Conservation (phyloP, 2,113 vertebrate species). For the Pterophyllum scalare region DNA sequence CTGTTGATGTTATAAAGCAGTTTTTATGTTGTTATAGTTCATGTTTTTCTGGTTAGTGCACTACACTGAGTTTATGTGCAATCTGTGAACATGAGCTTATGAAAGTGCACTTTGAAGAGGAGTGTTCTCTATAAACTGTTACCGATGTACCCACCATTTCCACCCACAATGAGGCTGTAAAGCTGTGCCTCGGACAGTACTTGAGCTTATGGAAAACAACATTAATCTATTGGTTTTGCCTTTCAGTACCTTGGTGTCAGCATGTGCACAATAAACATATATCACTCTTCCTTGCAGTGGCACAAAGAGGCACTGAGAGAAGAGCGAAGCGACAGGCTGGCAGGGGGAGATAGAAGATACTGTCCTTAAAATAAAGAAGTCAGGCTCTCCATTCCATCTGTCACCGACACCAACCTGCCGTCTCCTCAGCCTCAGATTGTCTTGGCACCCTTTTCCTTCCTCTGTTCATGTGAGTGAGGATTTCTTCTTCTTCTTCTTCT, state of each 20-base stretch:
- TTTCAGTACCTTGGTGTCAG: neutral
- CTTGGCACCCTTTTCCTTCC: constrained; percentile 64
- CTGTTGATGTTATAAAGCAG: neutral
- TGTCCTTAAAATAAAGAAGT: constrained; percentile 72
- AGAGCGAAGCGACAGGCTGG: constrained; percentile 54
- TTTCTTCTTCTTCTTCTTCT: constrained; percentile 5
- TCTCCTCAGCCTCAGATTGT: constrained; percentile 53
- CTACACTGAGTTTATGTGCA: neutral
- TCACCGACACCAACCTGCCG: constrained; percentile 62
- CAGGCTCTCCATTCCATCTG: constrained; percentile 71
- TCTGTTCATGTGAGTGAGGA: constrained; percentile 56
- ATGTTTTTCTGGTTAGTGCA: neutral
- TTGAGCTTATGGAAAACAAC: constrained; percentile 4
- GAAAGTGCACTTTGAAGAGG: neutral
- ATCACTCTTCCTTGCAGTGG: constrained; percentile 20
- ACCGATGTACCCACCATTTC: neutral
- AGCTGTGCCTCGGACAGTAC: neutral
- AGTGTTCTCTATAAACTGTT: neutral
- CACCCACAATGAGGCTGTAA: neutral
- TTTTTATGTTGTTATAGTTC: neutral
- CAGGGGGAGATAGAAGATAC: constrained; percentile 70
- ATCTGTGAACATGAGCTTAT: neutral
- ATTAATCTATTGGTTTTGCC: neutral
- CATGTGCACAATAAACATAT: constrained; percentile 2
- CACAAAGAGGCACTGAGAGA: constrained; percentile 17